Conservation (phyloP, 2,113 vertebrate species). For the Dryoscopus gambensis region DNA sequence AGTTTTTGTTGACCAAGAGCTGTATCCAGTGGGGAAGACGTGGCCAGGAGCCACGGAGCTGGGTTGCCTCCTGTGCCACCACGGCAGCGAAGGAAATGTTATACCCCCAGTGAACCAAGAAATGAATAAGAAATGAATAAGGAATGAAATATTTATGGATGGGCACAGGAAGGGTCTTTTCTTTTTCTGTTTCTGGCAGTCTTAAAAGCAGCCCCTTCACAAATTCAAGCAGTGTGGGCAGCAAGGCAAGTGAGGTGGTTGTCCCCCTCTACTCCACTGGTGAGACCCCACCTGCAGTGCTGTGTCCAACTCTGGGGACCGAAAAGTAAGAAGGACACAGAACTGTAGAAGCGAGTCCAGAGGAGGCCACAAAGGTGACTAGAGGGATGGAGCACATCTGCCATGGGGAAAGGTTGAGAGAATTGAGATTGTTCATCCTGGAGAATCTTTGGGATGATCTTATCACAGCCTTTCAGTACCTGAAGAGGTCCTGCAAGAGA, state of each 20-base stretch:
- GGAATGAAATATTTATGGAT: background rate
- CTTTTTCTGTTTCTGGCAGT: background rate
- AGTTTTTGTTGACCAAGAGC: background rate
- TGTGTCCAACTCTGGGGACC: background rate
- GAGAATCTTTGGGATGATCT: background rate
- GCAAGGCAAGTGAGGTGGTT: background rate
- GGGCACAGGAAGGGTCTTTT: background rate
- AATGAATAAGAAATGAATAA: background rate
- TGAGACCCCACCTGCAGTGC: background rate
- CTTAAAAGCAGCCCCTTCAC: background rate
- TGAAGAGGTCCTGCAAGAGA: background rate
- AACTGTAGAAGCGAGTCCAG: rapidly evolving
- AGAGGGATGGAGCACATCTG: background rate
- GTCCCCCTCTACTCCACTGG: background rate
- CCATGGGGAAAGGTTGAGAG: background rate
- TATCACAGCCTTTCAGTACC: background rate
- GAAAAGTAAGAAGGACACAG: background rate
- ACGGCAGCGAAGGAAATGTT: background rate
- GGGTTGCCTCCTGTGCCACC: background rate
- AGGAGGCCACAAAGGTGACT: background rate
- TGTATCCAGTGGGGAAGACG: rapidly evolving
- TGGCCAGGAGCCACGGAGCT: background rate
- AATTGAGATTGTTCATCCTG: background rate
- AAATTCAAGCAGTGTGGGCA: background rate
- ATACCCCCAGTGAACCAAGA: background rate